phyloP scores from a whole-genome alignment of 2,797 vertebrate species.

The Tangara arthus region DNA sequence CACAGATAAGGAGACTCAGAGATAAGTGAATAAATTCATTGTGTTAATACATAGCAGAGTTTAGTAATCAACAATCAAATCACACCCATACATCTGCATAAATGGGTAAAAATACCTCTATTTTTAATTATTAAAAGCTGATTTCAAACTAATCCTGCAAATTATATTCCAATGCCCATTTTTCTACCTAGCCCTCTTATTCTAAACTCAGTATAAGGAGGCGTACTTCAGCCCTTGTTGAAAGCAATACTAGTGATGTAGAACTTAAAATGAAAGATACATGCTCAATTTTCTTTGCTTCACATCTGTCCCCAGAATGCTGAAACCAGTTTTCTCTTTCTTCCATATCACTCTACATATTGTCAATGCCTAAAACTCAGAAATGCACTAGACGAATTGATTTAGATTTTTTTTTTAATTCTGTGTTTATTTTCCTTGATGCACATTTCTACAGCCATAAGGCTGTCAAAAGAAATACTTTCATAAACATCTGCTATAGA shows the following conservation, averaged over 20 bases:
- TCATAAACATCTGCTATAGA: neutral
- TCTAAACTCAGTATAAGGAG: neutral
- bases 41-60: conserved; percentile 55
- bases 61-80: conserved; percentile 57
- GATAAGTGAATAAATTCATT: conserved; percentile 47
- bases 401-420: neutral
- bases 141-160: neutral
- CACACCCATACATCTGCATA: conserved; percentile 12
- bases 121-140: neutral
- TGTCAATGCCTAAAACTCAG: neutral
- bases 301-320: neutral
- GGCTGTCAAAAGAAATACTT: neutral
- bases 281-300: neutral
- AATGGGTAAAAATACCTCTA: conserved; percentile 73
- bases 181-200: neutral
- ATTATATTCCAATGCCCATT: neutral
- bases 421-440: neutral
- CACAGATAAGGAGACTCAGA: conserved; percentile 45
- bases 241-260: neutral
- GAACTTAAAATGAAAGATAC: neutral
- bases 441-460: neutral
- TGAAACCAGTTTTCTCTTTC: neutral
- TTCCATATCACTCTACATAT: neutral
- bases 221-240: neutral
- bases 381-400: neutral